phyloP scores from a whole-genome alignment of 2,797 vertebrate species.

The Lerista edwardsae region DNA sequence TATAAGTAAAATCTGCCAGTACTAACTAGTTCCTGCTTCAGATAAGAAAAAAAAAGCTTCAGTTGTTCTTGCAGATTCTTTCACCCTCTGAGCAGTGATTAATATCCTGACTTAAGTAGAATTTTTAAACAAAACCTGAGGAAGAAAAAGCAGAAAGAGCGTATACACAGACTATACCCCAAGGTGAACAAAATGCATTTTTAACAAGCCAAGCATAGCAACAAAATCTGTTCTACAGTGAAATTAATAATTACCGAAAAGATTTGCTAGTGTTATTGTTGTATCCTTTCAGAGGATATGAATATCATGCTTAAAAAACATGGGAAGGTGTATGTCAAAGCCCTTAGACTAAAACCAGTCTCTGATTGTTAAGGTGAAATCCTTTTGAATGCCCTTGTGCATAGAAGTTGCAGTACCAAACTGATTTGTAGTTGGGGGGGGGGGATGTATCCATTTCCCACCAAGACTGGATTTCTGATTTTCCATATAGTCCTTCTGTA shows the following conservation, averaged over 20 bases:
- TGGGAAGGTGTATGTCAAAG: slow-evolving; percentile 69
- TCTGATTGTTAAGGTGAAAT: slow-evolving; percentile 74
- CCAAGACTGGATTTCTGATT: slow-evolving; percentile 58
- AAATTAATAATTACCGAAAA: slow-evolving; percentile 74
- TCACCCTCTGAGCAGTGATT: slow-evolving; percentile 66
- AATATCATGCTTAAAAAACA: slow-evolving; percentile 68
- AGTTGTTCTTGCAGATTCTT: slow-evolving; percentile 63
- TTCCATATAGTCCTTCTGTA: slow-evolving; percentile 62
- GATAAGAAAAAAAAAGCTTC: slow-evolving; percentile 50
- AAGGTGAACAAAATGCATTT: slow-evolving; percentile 68
- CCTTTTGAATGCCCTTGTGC: slow-evolving; percentile 52
- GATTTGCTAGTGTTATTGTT: slow-evolving; percentile 68
- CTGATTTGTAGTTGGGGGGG: slow-evolving; percentile 13
- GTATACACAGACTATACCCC: slow-evolving; percentile 68
- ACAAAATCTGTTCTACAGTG: slow-evolving; percentile 67
- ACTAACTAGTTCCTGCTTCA: slow-evolving; percentile 52
- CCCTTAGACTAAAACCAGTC: slow-evolving; percentile 65
- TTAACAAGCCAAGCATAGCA: slow-evolving; percentile 71
- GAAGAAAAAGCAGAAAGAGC: slow-evolving; percentile 56
- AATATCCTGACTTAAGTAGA: slow-evolving; percentile 71
- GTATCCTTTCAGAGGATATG: slow-evolving; percentile 66
- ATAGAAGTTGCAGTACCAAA: slow-evolving; percentile 53
- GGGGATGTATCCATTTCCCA: slow-evolving; percentile 61
- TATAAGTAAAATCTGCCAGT: slow-evolving; percentile 38
- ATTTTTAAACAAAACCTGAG: slow-evolving; percentile 69